These are phyloP conservation scores for Pasiphila rectangulata DNA, from an alignment of 2,888 invertebrate species.

Conservation along the genomic window DNA sequence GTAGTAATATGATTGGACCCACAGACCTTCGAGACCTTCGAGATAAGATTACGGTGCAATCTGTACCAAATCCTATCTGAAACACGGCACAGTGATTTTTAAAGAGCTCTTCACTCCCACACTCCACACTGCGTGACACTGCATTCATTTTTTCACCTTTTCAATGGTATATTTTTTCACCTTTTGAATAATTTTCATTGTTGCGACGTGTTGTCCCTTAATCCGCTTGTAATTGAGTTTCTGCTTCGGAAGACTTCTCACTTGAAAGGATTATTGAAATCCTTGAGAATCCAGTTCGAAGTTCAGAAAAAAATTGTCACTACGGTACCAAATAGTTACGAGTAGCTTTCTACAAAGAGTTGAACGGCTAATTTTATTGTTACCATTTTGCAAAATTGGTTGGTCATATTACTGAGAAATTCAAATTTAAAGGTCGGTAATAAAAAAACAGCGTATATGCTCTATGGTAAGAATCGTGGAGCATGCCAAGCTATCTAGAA, in stretches of 20 bases:
- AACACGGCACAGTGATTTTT: slow-evolving; percentile 75
- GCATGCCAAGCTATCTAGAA: neutral
- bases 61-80: slow-evolving; percentile 72
- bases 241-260: slow-evolving; percentile 38
- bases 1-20: slow-evolving; percentile 63
- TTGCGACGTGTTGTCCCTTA: slow-evolving; percentile 59
- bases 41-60: slow-evolving; percentile 72
- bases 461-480: too few species aligned
- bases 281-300: too few species aligned
- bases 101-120: slow-evolving; percentile 69
- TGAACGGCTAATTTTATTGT: too few species aligned
- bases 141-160: slow-evolving; percentile 48
- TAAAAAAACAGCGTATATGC: slow-evolving; percentile 18
- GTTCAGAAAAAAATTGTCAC: too few species aligned
- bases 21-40: slow-evolving; percentile 42
- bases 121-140: slow-evolving; percentile 59
- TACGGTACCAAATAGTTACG: too few species aligned
- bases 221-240: slow-evolving; percentile 64
- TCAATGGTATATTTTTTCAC: slow-evolving; percentile 28
- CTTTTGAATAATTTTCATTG: slow-evolving; percentile 53
- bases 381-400: too few species aligned
- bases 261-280: slow-evolving; percentile 30
- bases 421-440: too few species aligned
- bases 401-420: too few species aligned
- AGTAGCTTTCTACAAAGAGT: too few species aligned